A percentile compares a stretch with the other conserved stretches of the same genome.
Conservation (phyloP, 2,888 invertebrate species). For the Rugalucina vietnamica region DNA sequence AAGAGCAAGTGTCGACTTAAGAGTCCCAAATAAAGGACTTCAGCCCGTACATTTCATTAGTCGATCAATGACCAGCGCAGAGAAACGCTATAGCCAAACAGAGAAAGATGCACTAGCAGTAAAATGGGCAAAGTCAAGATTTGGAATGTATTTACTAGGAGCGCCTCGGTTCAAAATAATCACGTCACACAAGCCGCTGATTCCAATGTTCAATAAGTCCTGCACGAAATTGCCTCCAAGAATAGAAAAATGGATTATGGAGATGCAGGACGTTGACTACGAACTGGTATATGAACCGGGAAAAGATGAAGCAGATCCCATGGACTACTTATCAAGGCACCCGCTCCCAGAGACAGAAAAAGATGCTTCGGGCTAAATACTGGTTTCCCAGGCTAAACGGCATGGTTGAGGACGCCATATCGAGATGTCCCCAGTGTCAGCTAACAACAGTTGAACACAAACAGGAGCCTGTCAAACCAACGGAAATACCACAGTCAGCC, state of each 20-base stretch:
- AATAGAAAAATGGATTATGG: constrained; percentile 36
- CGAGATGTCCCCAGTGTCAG: constrained; percentile 32
- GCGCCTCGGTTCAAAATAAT: constrained; percentile 46
- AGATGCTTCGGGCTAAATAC: neutral
- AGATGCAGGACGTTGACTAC: constrained; percentile 22
- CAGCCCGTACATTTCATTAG: constrained; percentile 42
- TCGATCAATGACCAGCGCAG: constrained; percentile 38
- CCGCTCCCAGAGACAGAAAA: neutral
- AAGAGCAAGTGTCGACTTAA: neutral
- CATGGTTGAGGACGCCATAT: too few relatives aligned
- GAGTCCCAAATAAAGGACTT: constrained; percentile 1
- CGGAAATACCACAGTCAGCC: constrained; percentile 26
- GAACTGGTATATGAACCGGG: neutral
- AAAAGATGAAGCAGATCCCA: neutral
- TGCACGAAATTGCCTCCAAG: constrained; percentile 10
- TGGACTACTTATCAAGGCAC: neutral
- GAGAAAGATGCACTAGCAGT: constrained; percentile 25
- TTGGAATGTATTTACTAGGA: constrained; percentile 37
- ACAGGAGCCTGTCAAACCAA: constrained; percentile 21
- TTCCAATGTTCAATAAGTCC: too few relatives aligned
- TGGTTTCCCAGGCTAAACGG: too few relatives aligned
- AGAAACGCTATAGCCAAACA: constrained; percentile 33
- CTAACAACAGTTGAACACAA: too few relatives aligned
- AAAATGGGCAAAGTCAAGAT: constrained; percentile 23
- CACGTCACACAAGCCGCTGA: too few relatives aligned